These are phyloP conservation scores for Mythimna lalbum DNA, from an alignment of 2,888 invertebrate species.

Conservation along the genomic window DNA sequence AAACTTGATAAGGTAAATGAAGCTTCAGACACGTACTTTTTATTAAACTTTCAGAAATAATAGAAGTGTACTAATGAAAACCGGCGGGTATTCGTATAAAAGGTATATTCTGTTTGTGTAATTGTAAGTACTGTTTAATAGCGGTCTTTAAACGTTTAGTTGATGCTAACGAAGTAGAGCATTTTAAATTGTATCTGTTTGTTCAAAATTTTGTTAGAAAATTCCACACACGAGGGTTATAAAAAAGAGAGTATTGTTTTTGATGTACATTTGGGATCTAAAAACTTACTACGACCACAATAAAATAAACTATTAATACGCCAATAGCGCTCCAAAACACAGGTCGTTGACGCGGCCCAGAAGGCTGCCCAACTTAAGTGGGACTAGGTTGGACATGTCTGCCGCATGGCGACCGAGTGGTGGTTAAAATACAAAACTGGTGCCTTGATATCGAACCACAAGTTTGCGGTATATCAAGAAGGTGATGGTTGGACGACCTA, in stretches of 20 bases:
- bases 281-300: too few relatives aligned
- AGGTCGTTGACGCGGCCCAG: too few relatives aligned
- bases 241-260: not conserved
- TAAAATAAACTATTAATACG: too few relatives aligned
- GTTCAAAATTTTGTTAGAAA: slow-evolving; percentile 3
- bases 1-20: slow-evolving; percentile 1
- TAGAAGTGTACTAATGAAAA: slow-evolving; percentile 11
- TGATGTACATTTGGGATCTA: too few relatives aligned
- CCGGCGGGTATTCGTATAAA: slow-evolving; percentile 8
- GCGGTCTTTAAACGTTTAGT: slow-evolving; percentile 1
- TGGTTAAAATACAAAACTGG: too few relatives aligned
- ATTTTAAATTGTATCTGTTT: not conserved
- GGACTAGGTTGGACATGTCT: too few relatives aligned
- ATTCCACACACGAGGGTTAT: not conserved
- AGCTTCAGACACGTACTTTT: not conserved
- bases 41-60: slow-evolving; percentile 2
- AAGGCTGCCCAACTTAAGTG: too few relatives aligned
- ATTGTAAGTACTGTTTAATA: slow-evolving; percentile 14
- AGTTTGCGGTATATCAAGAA: too few relatives aligned
- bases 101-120: not conserved
- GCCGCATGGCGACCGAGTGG: too few relatives aligned
- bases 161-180: not conserved
- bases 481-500: too few relatives aligned
- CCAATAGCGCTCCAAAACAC: too few relatives aligned
- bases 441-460: too few relatives aligned